Conservation (phyloP, 2,888 invertebrate species). For the Standfussiana lucernea region DNA sequence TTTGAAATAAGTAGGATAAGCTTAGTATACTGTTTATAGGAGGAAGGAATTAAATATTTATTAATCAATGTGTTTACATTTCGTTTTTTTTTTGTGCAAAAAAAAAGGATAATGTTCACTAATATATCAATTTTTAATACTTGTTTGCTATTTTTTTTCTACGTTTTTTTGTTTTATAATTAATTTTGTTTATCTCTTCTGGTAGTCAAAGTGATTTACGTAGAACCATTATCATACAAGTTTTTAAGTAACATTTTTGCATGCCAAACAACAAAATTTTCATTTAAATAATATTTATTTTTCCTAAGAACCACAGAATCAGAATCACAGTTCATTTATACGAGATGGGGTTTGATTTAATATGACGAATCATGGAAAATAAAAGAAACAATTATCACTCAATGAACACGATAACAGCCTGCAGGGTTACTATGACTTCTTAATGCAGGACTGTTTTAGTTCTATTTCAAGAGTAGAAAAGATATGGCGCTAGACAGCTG, state of each 20-base stretch:
- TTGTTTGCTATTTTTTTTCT: neutral
- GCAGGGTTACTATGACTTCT: too few species aligned
- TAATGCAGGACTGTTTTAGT: too few species aligned
- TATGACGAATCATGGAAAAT: neutral
- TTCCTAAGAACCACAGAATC: neutral
- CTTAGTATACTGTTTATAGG: neutral
- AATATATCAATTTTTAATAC: neutral
- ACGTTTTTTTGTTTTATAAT: too few species aligned
- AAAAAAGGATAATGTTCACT: neutral
- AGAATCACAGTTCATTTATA: neutral
- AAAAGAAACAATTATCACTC: neutral
- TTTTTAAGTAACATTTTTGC: neutral
- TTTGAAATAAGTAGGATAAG: neutral
- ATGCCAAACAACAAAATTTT: neutral
- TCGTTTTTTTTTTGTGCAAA: neutral
- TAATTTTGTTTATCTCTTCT: conserved; percentile 18
- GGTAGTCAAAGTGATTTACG: neutral
- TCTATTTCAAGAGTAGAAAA: too few species aligned
- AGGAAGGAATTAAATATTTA: neutral
- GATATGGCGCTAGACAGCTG: too few species aligned
- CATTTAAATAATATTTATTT: neutral
- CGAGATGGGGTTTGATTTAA: neutral
- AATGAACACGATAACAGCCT: neutral
- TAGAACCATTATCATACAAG: neutral
- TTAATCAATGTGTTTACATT: neutral